Conservation (phyloP, 2,797 vertebrate species). For the Hoplostethus atlanticus region DNA sequence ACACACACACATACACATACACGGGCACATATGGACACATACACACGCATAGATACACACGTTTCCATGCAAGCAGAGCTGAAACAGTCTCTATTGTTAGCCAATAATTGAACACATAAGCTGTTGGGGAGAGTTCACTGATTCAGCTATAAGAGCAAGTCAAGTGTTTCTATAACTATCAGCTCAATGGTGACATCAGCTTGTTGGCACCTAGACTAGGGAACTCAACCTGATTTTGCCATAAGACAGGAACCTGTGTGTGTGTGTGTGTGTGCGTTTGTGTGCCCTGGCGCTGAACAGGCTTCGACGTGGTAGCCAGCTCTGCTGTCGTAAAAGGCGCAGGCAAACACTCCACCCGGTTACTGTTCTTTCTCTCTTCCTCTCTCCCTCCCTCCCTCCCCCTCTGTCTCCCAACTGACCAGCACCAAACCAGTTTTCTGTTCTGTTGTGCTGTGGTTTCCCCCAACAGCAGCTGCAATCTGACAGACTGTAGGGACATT, state of each 20-base stretch:
- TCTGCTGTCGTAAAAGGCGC: conserved; percentile 47
- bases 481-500: conserved; percentile 57
- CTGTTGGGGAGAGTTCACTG: conserved; percentile 30
- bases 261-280: conserved; percentile 32
- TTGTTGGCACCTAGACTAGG: conserved; percentile 49
- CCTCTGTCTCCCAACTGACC: conserved; percentile 32
- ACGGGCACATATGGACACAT: conserved; percentile 16
- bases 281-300: conserved; percentile 23
- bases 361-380: conserved; percentile 41
- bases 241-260: conserved; percentile 28
- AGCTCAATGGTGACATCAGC: conserved; percentile 62
- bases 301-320: conserved; percentile 44
- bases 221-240: conserved; percentile 22
- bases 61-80: conserved; percentile 52
- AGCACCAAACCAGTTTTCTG: conserved; percentile 54
- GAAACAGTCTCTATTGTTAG: conserved; percentile 60
- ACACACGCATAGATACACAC: conserved; percentile 12
- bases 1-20: neutral
- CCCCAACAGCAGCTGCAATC: conserved; percentile 60
- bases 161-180: conserved; percentile 26
- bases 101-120: conserved; percentile 66
- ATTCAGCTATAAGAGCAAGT: conserved; percentile 36
- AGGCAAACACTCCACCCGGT: conserved; percentile 46
- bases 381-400: conserved; percentile 1
- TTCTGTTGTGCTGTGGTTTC: conserved; percentile 35